These are phyloP conservation scores for Aphelocoma californica DNA, from an alignment of 2,797 vertebrate species.

Conservation along the genomic window DNA sequence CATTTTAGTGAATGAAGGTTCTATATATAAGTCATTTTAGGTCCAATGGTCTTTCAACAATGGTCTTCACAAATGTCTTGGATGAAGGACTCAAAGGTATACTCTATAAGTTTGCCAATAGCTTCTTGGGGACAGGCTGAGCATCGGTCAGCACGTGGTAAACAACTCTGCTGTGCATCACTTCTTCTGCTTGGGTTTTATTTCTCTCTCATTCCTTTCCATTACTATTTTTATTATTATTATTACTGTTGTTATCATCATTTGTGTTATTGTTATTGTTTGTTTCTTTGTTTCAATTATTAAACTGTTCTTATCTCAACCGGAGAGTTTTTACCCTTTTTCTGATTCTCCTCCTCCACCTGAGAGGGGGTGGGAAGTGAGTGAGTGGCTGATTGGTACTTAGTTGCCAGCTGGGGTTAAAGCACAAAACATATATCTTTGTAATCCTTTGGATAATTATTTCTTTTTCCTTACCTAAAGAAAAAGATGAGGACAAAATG, in stretches of 20 bases:
- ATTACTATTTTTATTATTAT: background rate
- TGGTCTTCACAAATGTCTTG: background rate
- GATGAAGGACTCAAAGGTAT: background rate
- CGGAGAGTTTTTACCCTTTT: background rate
- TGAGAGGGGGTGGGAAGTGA: accelerated
- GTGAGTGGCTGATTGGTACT: accelerated
- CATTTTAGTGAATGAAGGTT: background rate
- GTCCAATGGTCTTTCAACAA: background rate
- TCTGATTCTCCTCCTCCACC: background rate
- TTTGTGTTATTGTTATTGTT: background rate
- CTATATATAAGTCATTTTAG: background rate
- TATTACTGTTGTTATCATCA: background rate
- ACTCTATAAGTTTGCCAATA: background rate
- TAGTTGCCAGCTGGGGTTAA: background rate
- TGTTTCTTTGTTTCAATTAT: background rate
- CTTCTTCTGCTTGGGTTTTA: background rate
- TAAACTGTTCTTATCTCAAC: background rate
- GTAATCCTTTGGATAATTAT: background rate
- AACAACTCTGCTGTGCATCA: background rate
- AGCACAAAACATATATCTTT: background rate
- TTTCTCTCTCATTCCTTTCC: background rate
- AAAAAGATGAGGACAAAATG: background rate
- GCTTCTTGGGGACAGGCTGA: background rate
- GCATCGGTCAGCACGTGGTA: background rate
- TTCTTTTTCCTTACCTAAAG: background rate